Conservation (phyloP, 1,140 invertebrate species). For the Cyclina sinensis region DNA sequence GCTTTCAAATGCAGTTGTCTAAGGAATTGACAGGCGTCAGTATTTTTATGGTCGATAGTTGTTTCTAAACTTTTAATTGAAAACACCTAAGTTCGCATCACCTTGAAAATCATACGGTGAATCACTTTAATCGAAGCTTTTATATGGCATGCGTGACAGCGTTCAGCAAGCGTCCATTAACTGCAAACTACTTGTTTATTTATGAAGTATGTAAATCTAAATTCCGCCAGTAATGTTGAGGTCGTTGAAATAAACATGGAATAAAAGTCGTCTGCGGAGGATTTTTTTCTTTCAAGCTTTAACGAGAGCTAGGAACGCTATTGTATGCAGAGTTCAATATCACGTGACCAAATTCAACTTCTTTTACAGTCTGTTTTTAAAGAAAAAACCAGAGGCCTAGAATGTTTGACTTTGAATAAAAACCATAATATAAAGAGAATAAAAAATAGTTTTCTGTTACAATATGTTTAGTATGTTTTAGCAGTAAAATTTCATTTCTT, state of each 20-base stretch:
- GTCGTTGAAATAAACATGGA: constrained; percentile 15
- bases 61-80: no score
- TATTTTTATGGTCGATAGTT: no score
- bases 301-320: constrained; percentile 3
- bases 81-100: no score
- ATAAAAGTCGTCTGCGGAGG: constrained; percentile 1
- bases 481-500: no score
- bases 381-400: no score
- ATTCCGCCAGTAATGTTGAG: not conserved
- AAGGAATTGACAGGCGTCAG: no score
- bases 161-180: not conserved
- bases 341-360: not conserved
- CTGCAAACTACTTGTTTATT: constrained; percentile 7
- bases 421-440: no score
- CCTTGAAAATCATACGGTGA: not conserved
- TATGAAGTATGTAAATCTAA: not conserved
- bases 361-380: not conserved
- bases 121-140: not conserved
- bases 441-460: no score
- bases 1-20: no score
- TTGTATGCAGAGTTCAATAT: not conserved
- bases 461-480: no score
- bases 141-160: not conserved
- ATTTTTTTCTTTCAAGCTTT: not conserved
- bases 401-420: no score